phyloP scores from a whole-genome alignment of 2,797 vertebrate species.

The Pseudopleuronectes americanus region DNA sequence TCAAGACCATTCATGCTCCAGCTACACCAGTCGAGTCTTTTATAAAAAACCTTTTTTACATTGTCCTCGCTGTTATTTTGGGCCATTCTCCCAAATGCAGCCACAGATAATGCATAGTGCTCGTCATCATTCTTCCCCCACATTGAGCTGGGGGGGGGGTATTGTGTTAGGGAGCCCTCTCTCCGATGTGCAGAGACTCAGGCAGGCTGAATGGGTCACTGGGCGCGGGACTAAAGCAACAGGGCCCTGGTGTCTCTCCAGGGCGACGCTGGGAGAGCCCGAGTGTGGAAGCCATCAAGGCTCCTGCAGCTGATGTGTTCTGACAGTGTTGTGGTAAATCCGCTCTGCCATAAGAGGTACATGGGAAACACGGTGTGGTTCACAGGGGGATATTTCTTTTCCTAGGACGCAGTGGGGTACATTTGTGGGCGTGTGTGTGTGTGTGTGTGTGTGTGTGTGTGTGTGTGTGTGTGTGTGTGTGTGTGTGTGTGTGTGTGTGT shows the following conservation, averaged over 20 bases:
- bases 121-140: conserved; percentile 62
- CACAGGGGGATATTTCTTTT: conserved; percentile 66
- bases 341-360: conserved; percentile 75
- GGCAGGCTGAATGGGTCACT: conserved; percentile 45
- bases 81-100: conserved; percentile 63
- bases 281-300: conserved; percentile 68
- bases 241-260: conserved; percentile 65
- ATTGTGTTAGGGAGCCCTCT: conserved; percentile 62
- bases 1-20: conserved; percentile 50
- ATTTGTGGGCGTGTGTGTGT: not conserved
- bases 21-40: conserved; percentile 56
- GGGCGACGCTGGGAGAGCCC: conserved; percentile 48
- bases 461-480: conserved; percentile 31
- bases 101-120: conserved; percentile 64
- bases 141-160: conserved; percentile 59
- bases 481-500: conserved; percentile 2
- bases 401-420: conserved; percentile 41
- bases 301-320: conserved; percentile 66
- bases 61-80: conserved; percentile 67
- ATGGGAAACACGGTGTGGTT: conserved; percentile 72
- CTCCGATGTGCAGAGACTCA: conserved; percentile 40
- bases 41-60: conserved; percentile 36
- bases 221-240: conserved; percentile 76
- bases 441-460: conserved; percentile 14
- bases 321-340: conserved; percentile 84